Evolutionary conservation across 2,888 invertebrate genomes (phyloP), one percentile per base, ranked within the genome.

Genomic region (Machimus rusticus): DNA sequence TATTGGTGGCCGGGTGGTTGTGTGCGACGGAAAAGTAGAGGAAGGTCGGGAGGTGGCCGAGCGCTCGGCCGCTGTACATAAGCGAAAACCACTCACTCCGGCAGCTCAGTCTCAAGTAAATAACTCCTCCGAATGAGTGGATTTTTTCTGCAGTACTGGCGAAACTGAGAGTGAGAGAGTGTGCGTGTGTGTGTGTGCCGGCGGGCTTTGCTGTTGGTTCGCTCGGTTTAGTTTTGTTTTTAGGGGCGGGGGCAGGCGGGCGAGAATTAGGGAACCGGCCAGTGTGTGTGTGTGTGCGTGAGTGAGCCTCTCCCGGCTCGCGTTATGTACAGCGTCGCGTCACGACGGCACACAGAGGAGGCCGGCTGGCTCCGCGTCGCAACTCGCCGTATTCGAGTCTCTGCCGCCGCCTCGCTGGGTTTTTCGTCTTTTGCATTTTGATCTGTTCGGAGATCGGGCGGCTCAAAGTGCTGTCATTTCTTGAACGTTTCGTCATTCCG

Each of bases 401-500:
- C 76, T 34, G 39, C 55, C 39, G 37, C 51, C 66, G 66, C 55
- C 28, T 86, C 39, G 78, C 39, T 84, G 37, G 51, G 46, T 77
- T 57, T 55, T 79, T 86, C 85, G 76, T 57, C 55, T 34, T 28
- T 82, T 76, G 55, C 84, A 77, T 85, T 76, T 74, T 84, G 84
- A 46, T 79, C 78, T 66, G 85, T 74, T 43, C 74, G 74, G 74
- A 34, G 34, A 74, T 76, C 76, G 74, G 76, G 76, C 74, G 51
- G 28, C 57, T 66, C 55, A 87, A 88, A 89, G 87, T 88, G 89
- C 88, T 89, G 89, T 89, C 89, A 89, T 89, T 89, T 89, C 87
- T 89, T 87, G 88, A 88, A 89, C 88, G 89, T 89, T 89, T 89
- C 89, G 74, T 90, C 90, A 90, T 90, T 90, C 90, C 90, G 90